phyloP scores from a whole-genome alignment of 2,113 vertebrate genomes.

The Vireo altiloquus region DNA sequence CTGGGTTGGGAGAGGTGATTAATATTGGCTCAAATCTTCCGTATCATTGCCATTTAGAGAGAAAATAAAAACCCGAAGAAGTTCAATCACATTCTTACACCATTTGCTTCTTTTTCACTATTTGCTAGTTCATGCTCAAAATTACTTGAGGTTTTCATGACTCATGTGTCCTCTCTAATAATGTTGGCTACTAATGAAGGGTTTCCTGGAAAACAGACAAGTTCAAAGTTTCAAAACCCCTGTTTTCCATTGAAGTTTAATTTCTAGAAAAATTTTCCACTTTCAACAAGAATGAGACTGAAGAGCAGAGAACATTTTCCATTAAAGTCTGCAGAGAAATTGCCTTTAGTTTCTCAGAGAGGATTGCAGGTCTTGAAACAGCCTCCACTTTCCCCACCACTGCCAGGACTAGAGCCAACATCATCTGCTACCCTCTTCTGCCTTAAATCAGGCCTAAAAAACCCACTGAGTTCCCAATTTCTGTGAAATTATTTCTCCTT shows the following conservation, averaged over 20 bases:
- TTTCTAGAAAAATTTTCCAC: constrained; percentile 48
- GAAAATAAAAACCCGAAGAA: background rate
- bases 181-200: constrained; percentile 22
- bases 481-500: background rate
- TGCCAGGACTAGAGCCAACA: constrained; percentile 17
- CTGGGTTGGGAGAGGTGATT: background rate
- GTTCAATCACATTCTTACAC: background rate
- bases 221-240: constrained; percentile 21
- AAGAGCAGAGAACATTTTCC: constrained; percentile 38
- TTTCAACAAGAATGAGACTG: constrained; percentile 21
- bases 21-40: background rate
- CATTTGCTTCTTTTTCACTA: background rate
- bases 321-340: constrained; percentile 22
- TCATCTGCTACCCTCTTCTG: background rate
- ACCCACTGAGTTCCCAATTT: background rate
- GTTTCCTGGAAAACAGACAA: constrained; percentile 40
- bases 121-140: constrained; percentile 17
- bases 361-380: background rate
- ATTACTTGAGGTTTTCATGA: constrained; percentile 30
- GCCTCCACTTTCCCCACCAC: constrained; percentile 1
- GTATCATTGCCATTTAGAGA: background rate
- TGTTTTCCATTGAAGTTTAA: constrained; percentile 40
- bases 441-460: background rate
- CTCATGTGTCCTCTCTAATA: constrained; percentile 21
- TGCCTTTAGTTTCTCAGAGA: constrained; percentile 14